Conservation (phyloP, 2,797 vertebrate genomes). For the Silurus aristotelis region DNA sequence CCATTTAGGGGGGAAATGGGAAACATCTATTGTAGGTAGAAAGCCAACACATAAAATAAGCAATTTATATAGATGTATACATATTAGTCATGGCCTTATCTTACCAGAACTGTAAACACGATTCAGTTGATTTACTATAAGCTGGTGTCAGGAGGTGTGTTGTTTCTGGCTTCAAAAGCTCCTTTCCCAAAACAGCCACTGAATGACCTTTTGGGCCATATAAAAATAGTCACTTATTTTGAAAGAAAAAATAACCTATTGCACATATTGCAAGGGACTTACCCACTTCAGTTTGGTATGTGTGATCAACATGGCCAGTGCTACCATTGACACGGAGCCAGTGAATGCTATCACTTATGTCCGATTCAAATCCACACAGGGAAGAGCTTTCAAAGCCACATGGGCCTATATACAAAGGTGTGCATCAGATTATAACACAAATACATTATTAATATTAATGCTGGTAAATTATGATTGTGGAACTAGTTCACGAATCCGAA, state of each 20-base stretch:
- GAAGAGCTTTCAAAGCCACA: slow-evolving; percentile 74
- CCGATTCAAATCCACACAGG: slow-evolving; percentile 67
- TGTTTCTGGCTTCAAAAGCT: slow-evolving; percentile 43
- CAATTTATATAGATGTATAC: no score
- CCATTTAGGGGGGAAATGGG: not conserved
- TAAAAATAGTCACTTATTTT: not conserved
- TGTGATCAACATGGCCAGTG: slow-evolving; percentile 68
- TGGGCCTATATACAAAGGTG: slow-evolving; percentile 52
- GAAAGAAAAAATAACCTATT: not conserved
- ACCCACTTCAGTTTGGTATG: slow-evolving; percentile 73
- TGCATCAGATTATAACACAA: not conserved
- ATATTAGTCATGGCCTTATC: slow-evolving; percentile 31
- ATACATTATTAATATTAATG: not conserved
- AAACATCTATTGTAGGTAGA: not conserved
- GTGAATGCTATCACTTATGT: slow-evolving; percentile 47
- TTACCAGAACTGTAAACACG: slow-evolving; percentile 76
- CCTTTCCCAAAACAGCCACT: slow-evolving; percentile 58
- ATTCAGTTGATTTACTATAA: slow-evolving; percentile 54
- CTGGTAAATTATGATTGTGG: no score
- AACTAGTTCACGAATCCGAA: not conserved
- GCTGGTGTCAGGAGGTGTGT: slow-evolving; percentile 68
- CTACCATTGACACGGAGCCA: slow-evolving; percentile 66
- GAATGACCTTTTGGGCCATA: slow-evolving; percentile 67
- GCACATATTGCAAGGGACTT: slow-evolving; percentile 41
- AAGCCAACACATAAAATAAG: not conserved